Percentiles rank a stretch among this genome's conserved stretches.
Evolutionary conservation across 2,888 invertebrate species (phyloP).

Genomic region (Colletes collaris): DNA sequence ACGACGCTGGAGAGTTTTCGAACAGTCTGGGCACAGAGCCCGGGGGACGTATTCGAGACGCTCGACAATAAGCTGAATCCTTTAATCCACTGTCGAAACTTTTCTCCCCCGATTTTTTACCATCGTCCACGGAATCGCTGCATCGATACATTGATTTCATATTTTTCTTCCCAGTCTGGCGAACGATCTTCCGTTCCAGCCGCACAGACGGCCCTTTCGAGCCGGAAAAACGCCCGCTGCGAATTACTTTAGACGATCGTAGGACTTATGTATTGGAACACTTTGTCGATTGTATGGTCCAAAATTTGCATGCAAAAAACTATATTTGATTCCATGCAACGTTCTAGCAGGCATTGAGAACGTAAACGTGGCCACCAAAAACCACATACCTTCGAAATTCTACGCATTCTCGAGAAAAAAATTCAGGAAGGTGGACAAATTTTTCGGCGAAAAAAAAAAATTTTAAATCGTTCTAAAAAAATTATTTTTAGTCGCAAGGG

Average conservation of each 20-base stretch:
- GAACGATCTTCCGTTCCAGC: neutral
- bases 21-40: constrained; percentile 28
- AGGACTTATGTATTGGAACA: neutral
- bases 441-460: too few relatives aligned
- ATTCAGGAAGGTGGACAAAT: too few relatives aligned
- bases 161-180: too few relatives aligned
- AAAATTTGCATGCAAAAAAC: too few relatives aligned
- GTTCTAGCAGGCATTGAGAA: too few relatives aligned
- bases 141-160: neutral
- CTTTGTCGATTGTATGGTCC: neutral
- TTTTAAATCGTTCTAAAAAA: too few relatives aligned
- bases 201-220: constrained; percentile 4
- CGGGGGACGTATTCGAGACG: constrained; percentile 4
- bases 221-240: neutral
- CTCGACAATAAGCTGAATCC: constrained; percentile 23
- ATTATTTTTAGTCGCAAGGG: too few relatives aligned
- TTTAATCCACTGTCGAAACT: constrained; percentile 23
- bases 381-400: too few relatives aligned
- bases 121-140: neutral
- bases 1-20: constrained; percentile 21
- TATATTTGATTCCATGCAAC: too few relatives aligned
- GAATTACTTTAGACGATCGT: constrained; percentile 16
- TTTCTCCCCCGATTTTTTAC: too few relatives aligned
- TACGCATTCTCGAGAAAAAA: too few relatives aligned
- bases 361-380: too few relatives aligned